Conservation (phyloP, 2,113 vertebrate species). For the Cynopterus brachyotis region DNA sequence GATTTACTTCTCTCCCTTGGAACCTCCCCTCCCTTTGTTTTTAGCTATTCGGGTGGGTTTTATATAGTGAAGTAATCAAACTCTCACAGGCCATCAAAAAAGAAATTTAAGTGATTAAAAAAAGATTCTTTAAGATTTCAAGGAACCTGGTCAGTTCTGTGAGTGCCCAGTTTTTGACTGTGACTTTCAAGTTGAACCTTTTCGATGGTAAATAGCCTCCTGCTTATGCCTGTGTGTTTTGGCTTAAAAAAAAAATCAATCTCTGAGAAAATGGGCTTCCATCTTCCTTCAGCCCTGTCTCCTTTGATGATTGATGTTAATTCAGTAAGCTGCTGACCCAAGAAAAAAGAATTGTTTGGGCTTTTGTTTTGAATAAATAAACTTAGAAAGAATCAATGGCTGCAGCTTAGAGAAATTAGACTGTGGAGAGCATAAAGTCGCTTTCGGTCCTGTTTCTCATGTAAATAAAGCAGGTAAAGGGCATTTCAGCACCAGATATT, state of each 20-base stretch:
- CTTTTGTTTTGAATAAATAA: conserved; percentile 82
- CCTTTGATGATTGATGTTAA: conserved; percentile 74
- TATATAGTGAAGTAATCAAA: neutral
- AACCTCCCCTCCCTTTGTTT: neutral
- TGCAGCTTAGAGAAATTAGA: conserved; percentile 73
- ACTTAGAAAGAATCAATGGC: conserved; percentile 77
- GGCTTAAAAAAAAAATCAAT: conserved; percentile 75
- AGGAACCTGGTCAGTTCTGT: neutral
- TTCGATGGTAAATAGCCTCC: conserved; percentile 29
- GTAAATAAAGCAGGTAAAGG: conserved; percentile 67
- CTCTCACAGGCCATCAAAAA: neutral
- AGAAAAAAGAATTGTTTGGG: conserved; percentile 75
- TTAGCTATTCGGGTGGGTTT: conserved; percentile 17
- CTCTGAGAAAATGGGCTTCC: conserved; percentile 68
- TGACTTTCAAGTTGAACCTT: conserved; percentile 68
- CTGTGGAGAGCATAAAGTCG: neutral
- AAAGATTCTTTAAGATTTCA: conserved; percentile 18
- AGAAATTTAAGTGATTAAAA: neutral
- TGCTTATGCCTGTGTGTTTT: conserved; percentile 65
- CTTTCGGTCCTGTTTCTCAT: conserved; percentile 43
- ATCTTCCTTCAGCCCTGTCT: conserved; percentile 72
- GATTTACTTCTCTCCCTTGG: conserved; percentile 35
- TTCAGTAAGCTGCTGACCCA: conserved; percentile 76
- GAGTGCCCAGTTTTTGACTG: neutral
- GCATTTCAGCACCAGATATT: neutral